Base-by-base conservation (phyloP, 2,888 invertebrate species). In the Hydrotaea cyrtoneurina region DNA sequence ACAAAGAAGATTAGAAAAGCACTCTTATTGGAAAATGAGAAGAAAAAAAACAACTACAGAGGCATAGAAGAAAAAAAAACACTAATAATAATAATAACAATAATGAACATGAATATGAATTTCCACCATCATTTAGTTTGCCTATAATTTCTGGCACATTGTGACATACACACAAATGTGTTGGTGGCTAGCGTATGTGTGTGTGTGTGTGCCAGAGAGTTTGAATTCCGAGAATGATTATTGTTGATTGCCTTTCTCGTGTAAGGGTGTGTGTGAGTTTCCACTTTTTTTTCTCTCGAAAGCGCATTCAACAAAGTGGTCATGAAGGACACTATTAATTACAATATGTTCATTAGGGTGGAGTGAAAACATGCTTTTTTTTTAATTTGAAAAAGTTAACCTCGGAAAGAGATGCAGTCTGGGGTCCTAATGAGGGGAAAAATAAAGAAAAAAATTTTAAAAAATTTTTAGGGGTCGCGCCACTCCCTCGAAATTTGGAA, bases 271-370 rank as follows among this genome's bases (percentile, higher is more conserved):
- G 69, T 59, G 15, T 3, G 31, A 31, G 31, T 26, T 59, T 59
- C 15, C 15, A 26, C 59, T 11, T 50, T 50, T 62, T 31, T 26
- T n/a, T n/a, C n/a, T n/a, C n/a, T 62, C 62, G 26, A 21, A 31
- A 62, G 62, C 39, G n/a, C 66, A 43, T 43, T 21, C 69, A 77
- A 74, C 64, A 64, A 75, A 80, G 59, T 78, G 36, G 62, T 57
- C 71, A 75, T 80, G 83, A 84, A 84, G 80, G 83, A 75, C 83
- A 64, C 55, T 72, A 66, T 50, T 84, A 84, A 84, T 78, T 84
- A 80, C 80, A 80, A 78, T 75, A 76, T 55, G 23, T 26, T 1
- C 19, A 59, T 59, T n/a, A n/a, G n/a, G n/a, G n/a, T n/a, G n/a
- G n/a, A n/a, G n/a, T n/a, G n/a, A n/a, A n/a, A n/a, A n/a, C n/a